These are phyloP conservation scores for Drosophila prolongata DNA, from an alignment of 2,888 invertebrate species.

Conservation along the genomic window DNA sequence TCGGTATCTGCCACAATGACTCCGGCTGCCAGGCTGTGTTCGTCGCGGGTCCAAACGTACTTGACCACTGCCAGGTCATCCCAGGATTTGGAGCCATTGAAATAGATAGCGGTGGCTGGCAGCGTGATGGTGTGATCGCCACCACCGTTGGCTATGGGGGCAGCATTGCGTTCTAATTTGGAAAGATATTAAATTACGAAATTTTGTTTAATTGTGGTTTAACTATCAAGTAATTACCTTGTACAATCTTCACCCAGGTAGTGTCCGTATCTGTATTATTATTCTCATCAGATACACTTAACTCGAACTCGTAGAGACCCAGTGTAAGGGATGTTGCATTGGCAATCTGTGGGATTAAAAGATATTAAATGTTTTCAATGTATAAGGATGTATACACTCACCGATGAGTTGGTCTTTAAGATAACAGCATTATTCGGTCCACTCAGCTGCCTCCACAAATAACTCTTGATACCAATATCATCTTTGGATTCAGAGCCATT, in stretches of 20 bases:
- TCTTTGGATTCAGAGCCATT: slow-evolving; percentile 93
- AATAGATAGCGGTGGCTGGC: slow-evolving; percentile 90
- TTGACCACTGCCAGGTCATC: slow-evolving; percentile 94
- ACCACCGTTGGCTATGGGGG: slow-evolving; percentile 95
- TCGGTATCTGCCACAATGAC: slow-evolving; percentile 91
- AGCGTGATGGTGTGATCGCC: slow-evolving; percentile 92
- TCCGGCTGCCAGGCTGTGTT: slow-evolving; percentile 92
- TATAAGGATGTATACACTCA: slow-evolving; percentile 37
- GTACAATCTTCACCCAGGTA: slow-evolving; percentile 91
- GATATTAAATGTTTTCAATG: background rate
- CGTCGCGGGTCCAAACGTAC: slow-evolving; percentile 93
- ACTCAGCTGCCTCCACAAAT: slow-evolving; percentile 92
- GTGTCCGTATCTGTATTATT: slow-evolving; percentile 91
- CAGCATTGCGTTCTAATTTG: slow-evolving; percentile 92
- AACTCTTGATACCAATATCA: slow-evolving; percentile 92
- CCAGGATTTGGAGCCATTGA: slow-evolving; percentile 93
- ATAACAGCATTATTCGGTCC: slow-evolving; percentile 88
- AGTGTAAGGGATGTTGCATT: slow-evolving; percentile 93
- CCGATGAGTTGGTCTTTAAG: slow-evolving; percentile 86
- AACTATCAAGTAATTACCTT: slow-evolving; percentile 89
- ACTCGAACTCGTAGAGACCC: slow-evolving; percentile 92
- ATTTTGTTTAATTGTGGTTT: too few species aligned
- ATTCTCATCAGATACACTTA: slow-evolving; percentile 93
- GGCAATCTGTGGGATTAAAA: slow-evolving; percentile 84
- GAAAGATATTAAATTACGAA: background rate